These are phyloP conservation scores for Adelognathus sp. DNA, from an alignment of 2,888 invertebrate species.

Conservation along the genomic window DNA sequence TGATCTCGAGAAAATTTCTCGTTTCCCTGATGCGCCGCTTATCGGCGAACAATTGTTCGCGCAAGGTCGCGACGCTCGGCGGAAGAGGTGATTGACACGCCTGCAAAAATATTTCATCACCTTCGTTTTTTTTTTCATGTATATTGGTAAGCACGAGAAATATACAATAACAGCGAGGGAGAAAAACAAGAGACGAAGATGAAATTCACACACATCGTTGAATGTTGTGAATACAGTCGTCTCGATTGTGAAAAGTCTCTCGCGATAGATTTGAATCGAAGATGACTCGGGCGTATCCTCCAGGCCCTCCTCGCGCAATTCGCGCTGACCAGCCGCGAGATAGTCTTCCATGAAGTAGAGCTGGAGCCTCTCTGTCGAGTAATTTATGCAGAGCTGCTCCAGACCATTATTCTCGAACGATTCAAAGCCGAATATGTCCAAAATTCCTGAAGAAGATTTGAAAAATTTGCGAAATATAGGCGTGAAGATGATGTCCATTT, in stretches of 20 bases:
- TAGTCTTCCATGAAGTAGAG: constrained; percentile 76
- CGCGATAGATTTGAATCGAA: constrained; percentile 67
- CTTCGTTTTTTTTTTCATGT: no score
- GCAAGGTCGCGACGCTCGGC: constrained; percentile 41
- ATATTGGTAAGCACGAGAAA: no score
- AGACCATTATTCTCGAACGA: constrained; percentile 73
- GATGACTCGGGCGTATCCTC: constrained; percentile 61
- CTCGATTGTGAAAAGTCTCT: constrained; percentile 73
- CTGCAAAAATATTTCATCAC: constrained; percentile 55
- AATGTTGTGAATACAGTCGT: constrained; percentile 75
- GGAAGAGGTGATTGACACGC: constrained; percentile 65
- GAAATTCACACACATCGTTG: constrained; percentile 73
- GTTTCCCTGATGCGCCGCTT: no score
- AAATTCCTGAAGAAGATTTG: constrained; percentile 68
- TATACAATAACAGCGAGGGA: background rate
- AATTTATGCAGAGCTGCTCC: constrained; percentile 77
- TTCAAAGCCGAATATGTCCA: constrained; percentile 80
- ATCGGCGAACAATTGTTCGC: constrained; percentile 56
- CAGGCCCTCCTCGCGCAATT: constrained; percentile 73
- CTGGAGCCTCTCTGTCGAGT: constrained; percentile 78
- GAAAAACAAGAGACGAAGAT: background rate
- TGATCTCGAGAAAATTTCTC: constrained; percentile 32
- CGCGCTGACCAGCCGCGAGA: constrained; percentile 68
- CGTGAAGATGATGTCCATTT: background rate
- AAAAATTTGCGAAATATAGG: background rate